A percentile compares a stretch with the other conserved stretches of the same genome.
phyloP scores from a whole-genome alignment of 2,113 vertebrate species.

The Anhinga anhinga region DNA sequence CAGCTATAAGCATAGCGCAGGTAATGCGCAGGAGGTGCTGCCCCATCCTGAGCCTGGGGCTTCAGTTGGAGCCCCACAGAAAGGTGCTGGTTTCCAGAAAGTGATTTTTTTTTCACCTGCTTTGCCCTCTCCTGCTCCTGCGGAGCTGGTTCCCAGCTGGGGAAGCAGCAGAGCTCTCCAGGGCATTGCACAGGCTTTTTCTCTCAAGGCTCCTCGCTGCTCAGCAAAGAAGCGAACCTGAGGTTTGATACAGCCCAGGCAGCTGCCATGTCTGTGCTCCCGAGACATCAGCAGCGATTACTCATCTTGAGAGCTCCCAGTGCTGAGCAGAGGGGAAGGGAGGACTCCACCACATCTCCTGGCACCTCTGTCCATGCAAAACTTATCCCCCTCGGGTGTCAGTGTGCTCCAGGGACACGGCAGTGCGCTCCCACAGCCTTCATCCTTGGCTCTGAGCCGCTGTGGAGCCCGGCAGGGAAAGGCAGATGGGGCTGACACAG shows the following conservation, averaged over 20 bases:
- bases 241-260: not conserved
- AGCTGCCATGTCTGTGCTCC: not conserved
- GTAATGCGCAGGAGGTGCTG: not conserved
- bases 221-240: not conserved
- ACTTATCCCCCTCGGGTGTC: not conserved
- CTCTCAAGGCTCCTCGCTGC: not conserved
- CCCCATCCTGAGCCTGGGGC: not conserved
- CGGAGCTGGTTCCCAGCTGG: not conserved
- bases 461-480: not conserved
- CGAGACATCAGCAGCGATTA: not conserved
- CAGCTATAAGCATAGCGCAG: not conserved
- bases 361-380: accelerated
- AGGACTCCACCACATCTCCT: not conserved
- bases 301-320: not conserved
- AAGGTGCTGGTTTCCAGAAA: not conserved
- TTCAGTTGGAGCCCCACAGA: accelerated
- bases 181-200: not conserved
- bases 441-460: not conserved
- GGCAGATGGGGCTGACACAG: not conserved
- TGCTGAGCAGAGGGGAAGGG: not conserved
- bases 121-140: not conserved
- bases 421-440: accelerated
- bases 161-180: not conserved
- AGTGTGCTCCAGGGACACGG: not conserved
- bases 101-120: too few relatives aligned